Conservation (phyloP, 2,888 invertebrate genomes). For the Coelogynopora nodosa region DNA sequence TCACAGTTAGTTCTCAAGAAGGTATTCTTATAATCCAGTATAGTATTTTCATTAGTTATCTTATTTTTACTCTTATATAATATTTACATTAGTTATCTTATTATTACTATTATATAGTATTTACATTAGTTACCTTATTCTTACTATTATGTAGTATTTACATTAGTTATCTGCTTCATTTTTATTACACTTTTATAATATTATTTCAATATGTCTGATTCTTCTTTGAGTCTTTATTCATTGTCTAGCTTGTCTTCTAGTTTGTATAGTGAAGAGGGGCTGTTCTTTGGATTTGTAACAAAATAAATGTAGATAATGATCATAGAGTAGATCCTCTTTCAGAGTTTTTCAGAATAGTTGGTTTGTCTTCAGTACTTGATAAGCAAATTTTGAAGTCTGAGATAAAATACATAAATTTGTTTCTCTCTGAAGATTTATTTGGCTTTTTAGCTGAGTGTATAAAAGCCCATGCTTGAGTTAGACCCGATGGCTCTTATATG, state of each 20-base stretch:
- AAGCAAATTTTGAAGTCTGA: neutral
- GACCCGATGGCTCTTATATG: neutral
- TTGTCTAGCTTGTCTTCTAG: neutral
- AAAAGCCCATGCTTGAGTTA: slow-evolving; percentile 9
- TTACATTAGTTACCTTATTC: neutral
- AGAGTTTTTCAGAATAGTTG: neutral
- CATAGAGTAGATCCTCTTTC: neutral
- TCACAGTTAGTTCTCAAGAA: no score
- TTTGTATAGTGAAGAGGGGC: neutral
- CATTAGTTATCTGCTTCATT: neutral
- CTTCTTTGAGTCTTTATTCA: neutral
- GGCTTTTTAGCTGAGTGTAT: neutral
- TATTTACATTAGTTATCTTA: no score
- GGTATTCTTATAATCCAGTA: no score
- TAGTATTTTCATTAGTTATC: no score
- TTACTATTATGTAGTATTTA: neutral
- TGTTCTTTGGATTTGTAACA: neutral
- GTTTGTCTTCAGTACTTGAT: slow-evolving; percentile 1
- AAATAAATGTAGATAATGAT: neutral
- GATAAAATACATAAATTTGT: neutral
- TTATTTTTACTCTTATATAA: no score
- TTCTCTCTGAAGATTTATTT: neutral
- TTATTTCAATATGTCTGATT: slow-evolving; percentile 21
- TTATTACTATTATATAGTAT: no score
- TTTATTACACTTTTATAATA: neutral